Conservation (phyloP, 1,140 invertebrate species). For the Drosophila carrolli region DNA sequence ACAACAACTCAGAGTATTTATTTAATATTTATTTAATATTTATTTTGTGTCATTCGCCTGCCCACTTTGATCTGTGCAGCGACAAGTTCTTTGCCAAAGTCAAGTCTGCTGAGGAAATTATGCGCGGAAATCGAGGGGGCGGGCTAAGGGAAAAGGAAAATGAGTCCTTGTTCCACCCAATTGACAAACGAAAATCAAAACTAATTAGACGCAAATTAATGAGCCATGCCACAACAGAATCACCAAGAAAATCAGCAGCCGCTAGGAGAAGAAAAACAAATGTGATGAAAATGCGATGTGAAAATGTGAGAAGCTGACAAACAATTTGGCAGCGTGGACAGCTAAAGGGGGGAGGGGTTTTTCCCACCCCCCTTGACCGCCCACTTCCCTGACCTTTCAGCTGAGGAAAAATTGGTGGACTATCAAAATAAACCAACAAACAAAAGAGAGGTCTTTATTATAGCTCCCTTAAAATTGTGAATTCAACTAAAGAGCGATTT, state of each 20-base stretch:
- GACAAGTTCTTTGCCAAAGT: conserved; percentile 83
- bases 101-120: conserved; percentile 63
- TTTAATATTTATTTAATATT: conserved; percentile 61
- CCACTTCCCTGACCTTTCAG: conserved; percentile 30
- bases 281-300: conserved; percentile 77
- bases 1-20: conserved; percentile 36
- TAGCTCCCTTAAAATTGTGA: conserved; percentile 16
- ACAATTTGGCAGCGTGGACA: conserved; percentile 73
- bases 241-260: conserved; percentile 36
- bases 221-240: conserved; percentile 41
- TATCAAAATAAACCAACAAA: conserved; percentile 18
- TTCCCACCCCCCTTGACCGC: not conserved
- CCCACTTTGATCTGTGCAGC: conserved; percentile 68
- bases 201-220: conserved; percentile 81
- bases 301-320: conserved; percentile 78
- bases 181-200: conserved; percentile 69
- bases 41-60: conserved; percentile 45
- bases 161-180: conserved; percentile 48
- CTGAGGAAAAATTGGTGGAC: not conserved
- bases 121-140: conserved; percentile 24
- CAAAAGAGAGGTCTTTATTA: conserved; percentile 7
- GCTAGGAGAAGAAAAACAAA: conserved; percentile 41
- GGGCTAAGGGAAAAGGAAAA: not conserved
- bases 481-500: not conserved
- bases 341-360: not conserved